Percentiles rank a stretch among this genome's conserved stretches.
Conservation (phyloP, 2,113 vertebrate species). For the Hippocampus comes region DNA sequence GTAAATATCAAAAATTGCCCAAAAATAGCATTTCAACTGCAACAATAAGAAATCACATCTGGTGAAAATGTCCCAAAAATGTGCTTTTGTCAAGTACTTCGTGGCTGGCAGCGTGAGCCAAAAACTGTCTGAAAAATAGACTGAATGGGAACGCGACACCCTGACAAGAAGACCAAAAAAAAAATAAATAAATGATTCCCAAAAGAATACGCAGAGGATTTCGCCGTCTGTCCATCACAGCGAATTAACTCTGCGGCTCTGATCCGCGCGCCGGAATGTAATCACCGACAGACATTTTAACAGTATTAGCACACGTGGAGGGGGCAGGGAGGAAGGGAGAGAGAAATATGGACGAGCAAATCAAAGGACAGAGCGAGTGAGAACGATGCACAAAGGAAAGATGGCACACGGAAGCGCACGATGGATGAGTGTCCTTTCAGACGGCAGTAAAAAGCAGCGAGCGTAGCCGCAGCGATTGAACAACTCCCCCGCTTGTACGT, state of each 20-base stretch:
- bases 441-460: slow-evolving; percentile 10
- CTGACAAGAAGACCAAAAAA: neutral
- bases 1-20: too few relatives aligned
- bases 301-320: slow-evolving; percentile 32
- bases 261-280: slow-evolving; percentile 13
- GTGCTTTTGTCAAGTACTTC: neutral
- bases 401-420: slow-evolving; percentile 4
- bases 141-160: neutral
- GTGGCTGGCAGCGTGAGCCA: neutral
- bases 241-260: neutral
- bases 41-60: too few relatives aligned
- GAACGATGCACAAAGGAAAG: slow-evolving; percentile 20
- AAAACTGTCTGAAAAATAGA: neutral
- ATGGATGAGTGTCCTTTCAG: slow-evolving; percentile 1
- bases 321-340: neutral
- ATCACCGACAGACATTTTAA: slow-evolving; percentile 36
- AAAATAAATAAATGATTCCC: neutral
- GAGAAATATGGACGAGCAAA: slow-evolving; percentile 35
- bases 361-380: neutral
- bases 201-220: neutral
- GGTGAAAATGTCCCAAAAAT: too few relatives aligned
- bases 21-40: too few relatives aligned
- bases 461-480: neutral
- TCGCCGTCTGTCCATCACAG: neutral
- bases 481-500: neutral